A percentile compares a stretch with the other conserved stretches of the same genome.
phyloP scores from a whole-genome alignment of 2,113 vertebrate genomes.

The Heptranchias perlo region DNA sequence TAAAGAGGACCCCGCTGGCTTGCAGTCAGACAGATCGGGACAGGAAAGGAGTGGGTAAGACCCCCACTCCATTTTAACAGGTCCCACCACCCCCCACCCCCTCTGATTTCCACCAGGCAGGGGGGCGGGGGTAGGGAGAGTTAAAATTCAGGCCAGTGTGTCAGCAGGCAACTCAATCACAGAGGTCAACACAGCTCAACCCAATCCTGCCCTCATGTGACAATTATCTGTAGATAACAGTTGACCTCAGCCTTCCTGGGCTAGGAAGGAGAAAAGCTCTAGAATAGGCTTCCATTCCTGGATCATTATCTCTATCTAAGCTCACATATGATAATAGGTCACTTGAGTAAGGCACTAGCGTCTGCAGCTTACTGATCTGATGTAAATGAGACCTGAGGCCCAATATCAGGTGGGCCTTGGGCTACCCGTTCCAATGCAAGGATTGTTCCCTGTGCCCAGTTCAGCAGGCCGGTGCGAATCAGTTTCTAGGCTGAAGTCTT shows the following conservation, averaged over 20 bases:
- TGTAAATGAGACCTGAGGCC: background rate
- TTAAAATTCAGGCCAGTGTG: too few species aligned
- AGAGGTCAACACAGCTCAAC: background rate
- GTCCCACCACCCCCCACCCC: too few species aligned
- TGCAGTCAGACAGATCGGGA: too few species aligned
- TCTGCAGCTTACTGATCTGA: background rate
- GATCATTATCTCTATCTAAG: background rate
- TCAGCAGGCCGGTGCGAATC: background rate
- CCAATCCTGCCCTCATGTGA: too few species aligned
- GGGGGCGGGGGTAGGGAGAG: too few species aligned
- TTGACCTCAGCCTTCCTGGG: background rate
- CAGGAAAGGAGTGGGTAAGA: too few species aligned
- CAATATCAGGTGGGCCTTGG: background rate
- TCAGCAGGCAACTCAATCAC: too few species aligned
- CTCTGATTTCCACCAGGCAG: too few species aligned
- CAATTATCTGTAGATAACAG: background rate
- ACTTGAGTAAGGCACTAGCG: background rate
- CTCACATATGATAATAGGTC: background rate
- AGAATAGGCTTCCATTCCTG: background rate
- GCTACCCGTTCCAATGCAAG: background rate
- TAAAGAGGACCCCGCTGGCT: too few species aligned
- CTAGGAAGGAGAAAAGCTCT: background rate
- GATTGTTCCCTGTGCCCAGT: background rate
- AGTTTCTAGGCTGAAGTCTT: background rate
- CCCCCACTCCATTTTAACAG: too few species aligned